Evolutionary conservation across 1,140 invertebrate species (phyloP), one percentile per base, ranked within the genome.

Genomic region (Drosophila tani): DNA sequence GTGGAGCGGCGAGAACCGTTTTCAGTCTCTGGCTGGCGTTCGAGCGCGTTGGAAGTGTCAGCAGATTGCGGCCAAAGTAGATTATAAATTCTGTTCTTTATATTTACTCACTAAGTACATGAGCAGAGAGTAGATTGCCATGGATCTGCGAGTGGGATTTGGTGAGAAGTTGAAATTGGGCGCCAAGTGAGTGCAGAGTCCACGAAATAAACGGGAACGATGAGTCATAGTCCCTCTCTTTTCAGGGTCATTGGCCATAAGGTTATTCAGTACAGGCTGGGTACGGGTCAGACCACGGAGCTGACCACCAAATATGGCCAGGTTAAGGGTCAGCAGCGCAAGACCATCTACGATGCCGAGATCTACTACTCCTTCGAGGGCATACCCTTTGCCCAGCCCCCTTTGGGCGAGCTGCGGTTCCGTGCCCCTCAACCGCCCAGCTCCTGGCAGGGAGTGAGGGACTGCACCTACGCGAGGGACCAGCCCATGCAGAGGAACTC

Each of bases 301-400:
- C 29, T 87, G 17, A 46, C 79, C 7, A 87, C 86, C 2, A 80
- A 70, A 27, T 78, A 79, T 43, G 91, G 91, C 11, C 77, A 76
- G 53, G 3, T 92, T 5, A 84, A 79, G 51, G 91, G 91, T 45
- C 68, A 87, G 41, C 75, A 79, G 21, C 67, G 91, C 0, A 78
- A 50, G 46, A 88, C 91, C 0, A 8, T 79, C 9, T 92, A 92
- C n/a, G 92, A 93, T 29, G 49, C 59, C 3, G 63, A 82, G 38
- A 17, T 51, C 3, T 94, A 92, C 60, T 84, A 84, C 51, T 92
- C 92, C 19, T 94, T 93, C 62, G 80, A 93, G 75, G 94, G 95
- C 19, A 95, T 96, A 74, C 96, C 96, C 6, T 96, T 93, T 86
- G 95, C 95, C 3, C 93, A 95, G 75, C 95, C 96, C 2, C 96